Base-by-base conservation (phyloP, 1,140 invertebrate genomes). In the Eumaeus atala region DNA sequence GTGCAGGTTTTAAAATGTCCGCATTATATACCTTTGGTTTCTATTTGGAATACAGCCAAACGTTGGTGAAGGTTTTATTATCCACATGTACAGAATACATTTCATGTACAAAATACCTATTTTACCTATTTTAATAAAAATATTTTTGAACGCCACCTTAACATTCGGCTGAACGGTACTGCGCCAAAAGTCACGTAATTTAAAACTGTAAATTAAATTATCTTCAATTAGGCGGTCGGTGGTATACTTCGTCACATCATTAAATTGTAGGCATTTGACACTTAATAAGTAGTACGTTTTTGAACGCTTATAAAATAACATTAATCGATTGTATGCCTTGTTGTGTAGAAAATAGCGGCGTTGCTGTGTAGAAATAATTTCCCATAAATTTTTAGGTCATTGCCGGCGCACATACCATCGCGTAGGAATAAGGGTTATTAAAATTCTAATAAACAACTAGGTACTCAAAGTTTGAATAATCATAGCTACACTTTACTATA, bases 301-400 rank as follows among this genome's bases (percentile, higher is more conserved):
- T 40, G 40, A 52, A 42, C 57, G 51, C n/a, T 50, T 38, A 51
- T 50, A 48, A 36, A 33, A 42, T 44, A 54, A 47, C 47, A 51
- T 56, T 50, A 50, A 51, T 52, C 69, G 49, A 60, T 52, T 58
- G 54, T 64, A 65, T 62, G 60, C 63, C 68, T 73, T 56, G 1
- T 40, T 44, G 36, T 51, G 18, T 44, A 51, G 18, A 55, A 62
- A 62, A 68, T 57, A 61, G 58, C 59, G 40, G 56, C 37, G 38
- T 52, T 53, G 21, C n/a, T 51, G 58, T 59, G 62, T 67, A 72
- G 70, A 71, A 74, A 72, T 72, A 71, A 72, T 78, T 81, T 81
- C 79, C 72, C 76, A 83, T 77, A 77, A 70, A 72, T 72, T 78
- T 77, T 81, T 77, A 76, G 80, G 74, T 81, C 77, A 81, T 60